phyloP scores from a whole-genome alignment of 2,113 vertebrate species.

The Cricetomys ansorgei region DNA sequence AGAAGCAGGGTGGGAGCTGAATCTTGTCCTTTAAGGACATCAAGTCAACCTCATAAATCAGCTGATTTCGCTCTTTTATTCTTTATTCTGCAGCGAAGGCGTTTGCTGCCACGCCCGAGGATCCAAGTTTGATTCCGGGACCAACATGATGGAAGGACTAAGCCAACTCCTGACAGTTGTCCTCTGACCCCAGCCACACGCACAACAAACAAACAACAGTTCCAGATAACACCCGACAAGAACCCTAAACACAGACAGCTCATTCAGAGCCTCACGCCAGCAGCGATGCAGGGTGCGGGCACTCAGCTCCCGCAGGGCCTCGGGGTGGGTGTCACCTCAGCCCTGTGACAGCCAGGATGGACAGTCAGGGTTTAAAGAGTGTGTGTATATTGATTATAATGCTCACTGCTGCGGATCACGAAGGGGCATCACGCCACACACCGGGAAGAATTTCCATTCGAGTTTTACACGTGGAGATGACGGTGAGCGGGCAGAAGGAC shows the following conservation, averaged over 20 bases:
- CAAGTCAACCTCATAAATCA: neutral
- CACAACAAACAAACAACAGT: neutral
- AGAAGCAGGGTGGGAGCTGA: neutral
- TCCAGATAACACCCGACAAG: neutral
- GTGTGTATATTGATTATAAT: neutral
- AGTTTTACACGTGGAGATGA: neutral
- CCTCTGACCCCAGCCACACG: neutral
- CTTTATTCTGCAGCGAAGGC: neutral
- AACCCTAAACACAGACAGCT: neutral
- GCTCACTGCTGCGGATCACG: neutral
- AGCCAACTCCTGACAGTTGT: neutral
- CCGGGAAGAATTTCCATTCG: neutral
- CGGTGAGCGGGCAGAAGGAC: fast-evolving
- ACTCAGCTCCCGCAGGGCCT: too few species aligned
- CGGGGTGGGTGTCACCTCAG: neutral
- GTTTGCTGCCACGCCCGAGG: neutral
- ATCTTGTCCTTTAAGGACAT: constrained; percentile 14
- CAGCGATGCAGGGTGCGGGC: neutral
- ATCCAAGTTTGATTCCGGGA: neutral
- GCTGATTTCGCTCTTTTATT: neutral
- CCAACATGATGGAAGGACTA: neutral
- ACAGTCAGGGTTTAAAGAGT: neutral
- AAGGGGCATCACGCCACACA: neutral
- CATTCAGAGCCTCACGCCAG: neutral
- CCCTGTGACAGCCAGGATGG: neutral